phyloP scores from a whole-genome alignment of 2,797 vertebrate species.

The Coranthus polyacanthus region DNA sequence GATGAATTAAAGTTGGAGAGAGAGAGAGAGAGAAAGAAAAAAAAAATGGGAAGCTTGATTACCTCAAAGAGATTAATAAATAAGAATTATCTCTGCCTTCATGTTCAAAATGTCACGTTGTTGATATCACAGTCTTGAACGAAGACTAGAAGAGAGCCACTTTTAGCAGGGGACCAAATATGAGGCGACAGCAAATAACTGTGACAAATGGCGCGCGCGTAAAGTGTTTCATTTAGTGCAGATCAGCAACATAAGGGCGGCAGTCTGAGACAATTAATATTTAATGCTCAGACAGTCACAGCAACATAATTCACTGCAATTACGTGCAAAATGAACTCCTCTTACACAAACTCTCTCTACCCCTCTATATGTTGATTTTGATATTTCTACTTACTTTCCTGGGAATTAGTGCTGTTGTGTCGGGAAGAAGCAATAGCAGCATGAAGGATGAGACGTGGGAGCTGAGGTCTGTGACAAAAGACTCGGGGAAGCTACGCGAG shows the following conservation, averaged over 20 bases:
- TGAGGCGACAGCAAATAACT: conserved; percentile 68
- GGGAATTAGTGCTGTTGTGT: neutral
- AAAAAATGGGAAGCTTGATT: conserved; percentile 47
- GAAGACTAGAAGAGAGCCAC: conserved; percentile 44
- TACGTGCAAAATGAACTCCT: conserved; percentile 55
- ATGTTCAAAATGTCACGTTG: conserved; percentile 46
- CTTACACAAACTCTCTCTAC: conserved; percentile 10
- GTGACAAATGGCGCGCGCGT: conserved; percentile 65
- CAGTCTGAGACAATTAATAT: conserved; percentile 73
- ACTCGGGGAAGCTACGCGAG: too few species aligned
- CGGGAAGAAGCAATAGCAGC: neutral
- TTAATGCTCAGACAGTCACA: conserved; percentile 61
- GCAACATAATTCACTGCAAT: conserved; percentile 60
- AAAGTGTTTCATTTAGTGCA: conserved; percentile 65
- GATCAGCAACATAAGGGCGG: conserved; percentile 66
- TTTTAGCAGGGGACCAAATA: conserved; percentile 47
- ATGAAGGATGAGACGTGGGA: neutral
- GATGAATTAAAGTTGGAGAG: conserved; percentile 16
- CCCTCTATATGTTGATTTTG: neutral
- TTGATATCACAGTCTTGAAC: conserved; percentile 35
- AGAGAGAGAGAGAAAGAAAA: too few species aligned
- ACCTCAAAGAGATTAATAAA: conserved; percentile 54
- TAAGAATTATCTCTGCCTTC: conserved; percentile 40
- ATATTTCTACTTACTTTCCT: neutral
- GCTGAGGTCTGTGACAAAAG: conserved; percentile 22